Evolutionary conservation across 1,140 invertebrate species (phyloP).

Genomic region (Adoxophyes honmai): DNA sequence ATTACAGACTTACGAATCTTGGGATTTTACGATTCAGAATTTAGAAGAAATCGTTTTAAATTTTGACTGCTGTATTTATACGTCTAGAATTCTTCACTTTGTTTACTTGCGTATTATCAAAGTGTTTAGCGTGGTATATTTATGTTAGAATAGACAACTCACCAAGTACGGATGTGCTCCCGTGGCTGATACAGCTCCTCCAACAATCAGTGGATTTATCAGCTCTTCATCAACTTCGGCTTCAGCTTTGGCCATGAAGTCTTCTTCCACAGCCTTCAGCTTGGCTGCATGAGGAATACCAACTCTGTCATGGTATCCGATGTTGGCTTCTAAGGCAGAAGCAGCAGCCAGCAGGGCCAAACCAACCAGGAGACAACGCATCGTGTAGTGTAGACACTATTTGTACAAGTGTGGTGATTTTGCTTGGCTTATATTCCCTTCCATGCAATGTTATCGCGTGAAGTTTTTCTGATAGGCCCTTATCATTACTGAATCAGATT

Average conservation of each 20-base stretch:
- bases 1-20: too few species aligned
- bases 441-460: neutral
- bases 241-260: neutral
- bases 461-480: too few species aligned
- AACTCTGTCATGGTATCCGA: constrained; percentile 11
- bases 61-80: too few species aligned
- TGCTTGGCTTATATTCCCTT: neutral
- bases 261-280: constrained; percentile 4
- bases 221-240: neutral
- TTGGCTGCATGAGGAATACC: constrained; percentile 3
- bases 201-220: neutral
- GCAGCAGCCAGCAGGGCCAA: neutral
- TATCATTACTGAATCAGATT: too few species aligned
- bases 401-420: too few species aligned
- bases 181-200: constrained; percentile 23
- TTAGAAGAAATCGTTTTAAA: too few species aligned
- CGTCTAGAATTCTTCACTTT: too few species aligned
- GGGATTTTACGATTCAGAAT: too few species aligned
- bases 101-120: too few species aligned
- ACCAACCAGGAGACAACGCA: constrained; percentile 2
- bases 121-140: too few species aligned
- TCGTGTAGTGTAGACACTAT: neutral
- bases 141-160: too few species aligned
- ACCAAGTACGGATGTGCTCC: constrained; percentile 44
- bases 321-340: neutral